Evolutionary conservation across 2,113 vertebrate genomes (phyloP).

Genomic region (Poeciliopsis occidentalis): DNA sequence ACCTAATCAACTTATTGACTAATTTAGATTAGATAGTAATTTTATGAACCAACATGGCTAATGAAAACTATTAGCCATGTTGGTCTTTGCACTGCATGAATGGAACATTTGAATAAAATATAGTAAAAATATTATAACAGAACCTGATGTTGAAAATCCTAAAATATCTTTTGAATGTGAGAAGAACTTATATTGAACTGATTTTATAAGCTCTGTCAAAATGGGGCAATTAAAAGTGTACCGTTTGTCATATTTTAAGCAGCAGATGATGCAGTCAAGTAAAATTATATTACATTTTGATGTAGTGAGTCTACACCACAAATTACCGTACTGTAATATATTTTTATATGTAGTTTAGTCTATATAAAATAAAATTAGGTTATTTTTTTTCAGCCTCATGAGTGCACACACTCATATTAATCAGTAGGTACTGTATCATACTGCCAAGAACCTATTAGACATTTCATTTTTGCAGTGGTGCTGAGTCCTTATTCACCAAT

Average conservation of each 20-base stretch:
- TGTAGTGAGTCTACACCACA: neutral
- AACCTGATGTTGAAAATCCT: too few relatives aligned
- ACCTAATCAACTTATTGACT: neutral
- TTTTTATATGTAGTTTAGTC: neutral
- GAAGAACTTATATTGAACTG: too few relatives aligned
- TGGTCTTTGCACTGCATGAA: neutral
- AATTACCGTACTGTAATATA: neutral
- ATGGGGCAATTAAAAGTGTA: neutral
- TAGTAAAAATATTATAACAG: too few relatives aligned
- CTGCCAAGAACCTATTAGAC: constrained; percentile 27
- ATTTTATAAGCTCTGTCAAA: too few relatives aligned
- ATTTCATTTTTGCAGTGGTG: constrained; percentile 49
- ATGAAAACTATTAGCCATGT: neutral
- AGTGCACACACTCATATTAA: neutral
- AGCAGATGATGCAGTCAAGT: neutral
- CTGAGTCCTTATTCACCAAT: constrained; percentile 37
- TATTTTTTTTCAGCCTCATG: constrained; percentile 4
- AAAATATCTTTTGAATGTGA: neutral
- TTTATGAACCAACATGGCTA: neutral
- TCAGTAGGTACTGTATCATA: constrained; percentile 5
- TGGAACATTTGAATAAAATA: neutral
- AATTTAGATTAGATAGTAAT: neutral
- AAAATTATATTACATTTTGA: neutral
- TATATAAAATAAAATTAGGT: constrained; percentile 4
- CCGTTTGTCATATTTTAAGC: neutral